These are phyloP conservation scores for Brachirus orientalis DNA, from an alignment of 2,113 vertebrate species.

Conservation along the genomic window DNA sequence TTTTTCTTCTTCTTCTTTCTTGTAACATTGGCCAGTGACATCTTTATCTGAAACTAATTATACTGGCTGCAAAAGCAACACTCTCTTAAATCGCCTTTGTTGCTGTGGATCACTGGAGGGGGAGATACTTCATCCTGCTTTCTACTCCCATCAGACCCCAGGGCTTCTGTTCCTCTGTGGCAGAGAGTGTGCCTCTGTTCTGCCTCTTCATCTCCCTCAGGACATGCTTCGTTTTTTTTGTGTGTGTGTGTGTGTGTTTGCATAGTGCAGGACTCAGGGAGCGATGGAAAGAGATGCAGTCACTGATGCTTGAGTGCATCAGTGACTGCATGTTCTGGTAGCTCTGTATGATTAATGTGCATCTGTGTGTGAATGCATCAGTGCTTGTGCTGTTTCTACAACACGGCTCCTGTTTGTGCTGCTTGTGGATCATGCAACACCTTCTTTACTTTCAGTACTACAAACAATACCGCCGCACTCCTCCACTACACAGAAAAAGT, in stretches of 20 bases:
- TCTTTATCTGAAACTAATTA: slow-evolving; percentile 73
- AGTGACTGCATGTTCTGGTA: slow-evolving; percentile 28
- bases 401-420: slow-evolving; percentile 23
- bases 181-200: slow-evolving; percentile 31
- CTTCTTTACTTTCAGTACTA: slow-evolving; percentile 62
- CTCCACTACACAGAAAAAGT: too few relatives aligned
- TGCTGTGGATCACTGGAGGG: slow-evolving; percentile 64
- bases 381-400: slow-evolving; percentile 12
- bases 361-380: slow-evolving; percentile 5
- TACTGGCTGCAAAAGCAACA: slow-evolving; percentile 49
- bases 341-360: slow-evolving; percentile 47
- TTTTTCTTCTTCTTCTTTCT: not conserved
- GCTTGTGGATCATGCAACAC: slow-evolving; percentile 58
- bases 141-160: slow-evolving; percentile 58
- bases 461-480: slow-evolving; percentile 13
- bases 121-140: slow-evolving; percentile 66
- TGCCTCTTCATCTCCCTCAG: slow-evolving; percentile 53
- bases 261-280: slow-evolving; percentile 7
- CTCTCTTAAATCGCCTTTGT: slow-evolving; percentile 65
- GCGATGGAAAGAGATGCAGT: slow-evolving; percentile 11
- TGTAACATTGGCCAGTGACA: slow-evolving; percentile 33
- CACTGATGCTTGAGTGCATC: slow-evolving; percentile 7
- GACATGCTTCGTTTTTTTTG: slow-evolving; percentile 20
- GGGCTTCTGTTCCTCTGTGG: slow-evolving; percentile 50
- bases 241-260: slow-evolving; percentile 17